These are phyloP conservation scores for Drosophila kurseongensis DNA, from an alignment of 1,140 invertebrate genomes.

Conservation along the genomic window DNA sequence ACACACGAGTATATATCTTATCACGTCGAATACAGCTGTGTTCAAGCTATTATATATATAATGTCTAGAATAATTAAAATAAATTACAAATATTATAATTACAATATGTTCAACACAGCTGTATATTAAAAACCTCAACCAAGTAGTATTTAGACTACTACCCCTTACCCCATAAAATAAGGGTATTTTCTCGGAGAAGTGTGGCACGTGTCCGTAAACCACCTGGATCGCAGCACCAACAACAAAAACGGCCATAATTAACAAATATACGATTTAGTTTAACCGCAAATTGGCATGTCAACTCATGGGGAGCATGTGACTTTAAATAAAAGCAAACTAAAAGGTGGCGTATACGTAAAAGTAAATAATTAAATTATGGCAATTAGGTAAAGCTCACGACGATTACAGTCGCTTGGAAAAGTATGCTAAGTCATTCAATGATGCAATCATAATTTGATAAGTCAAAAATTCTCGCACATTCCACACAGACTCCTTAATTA, in stretches of 20 bases:
- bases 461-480: constrained; percentile 5
- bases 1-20: too few species aligned
- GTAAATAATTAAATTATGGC: constrained; percentile 65
- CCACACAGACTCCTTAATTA: not conserved
- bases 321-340: constrained; percentile 53
- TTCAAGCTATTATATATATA: not conserved
- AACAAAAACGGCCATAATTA: constrained; percentile 30
- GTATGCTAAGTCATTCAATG: constrained; percentile 28
- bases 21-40: not conserved
- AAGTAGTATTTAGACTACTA: too few species aligned
- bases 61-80: too few species aligned
- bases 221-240: constrained; percentile 19
- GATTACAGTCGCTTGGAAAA: constrained; percentile 45
- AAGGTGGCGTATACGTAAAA: constrained; percentile 47
- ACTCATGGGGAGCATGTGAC: constrained; percentile 66
- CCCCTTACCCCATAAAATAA: constrained; percentile 2
- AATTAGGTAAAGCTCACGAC: constrained; percentile 35
- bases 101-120: not conserved
- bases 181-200: constrained; percentile 14
- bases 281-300: constrained; percentile 60
- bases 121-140: not conserved
- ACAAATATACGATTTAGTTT: constrained; percentile 37
- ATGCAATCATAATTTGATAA: constrained; percentile 30
- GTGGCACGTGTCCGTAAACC: constrained; percentile 32
- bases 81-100: not conserved